phyloP scores from a whole-genome alignment of 2,888 invertebrate genomes.

The Gnatocerus cornutus region DNA sequence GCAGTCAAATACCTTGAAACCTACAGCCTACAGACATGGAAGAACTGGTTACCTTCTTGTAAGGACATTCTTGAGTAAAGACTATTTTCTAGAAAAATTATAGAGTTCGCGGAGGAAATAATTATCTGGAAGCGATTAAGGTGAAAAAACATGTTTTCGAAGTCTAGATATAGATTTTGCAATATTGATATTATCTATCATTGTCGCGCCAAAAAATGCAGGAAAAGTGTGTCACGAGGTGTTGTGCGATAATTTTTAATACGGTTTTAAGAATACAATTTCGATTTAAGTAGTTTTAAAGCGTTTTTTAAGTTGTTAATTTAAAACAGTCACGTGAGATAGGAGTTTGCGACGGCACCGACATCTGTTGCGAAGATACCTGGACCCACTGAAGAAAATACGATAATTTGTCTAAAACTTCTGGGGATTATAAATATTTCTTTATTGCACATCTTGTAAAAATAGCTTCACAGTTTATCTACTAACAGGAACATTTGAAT shows the following conservation, averaged over 20 bases:
- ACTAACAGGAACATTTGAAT: background rate
- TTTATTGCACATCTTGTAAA: background rate
- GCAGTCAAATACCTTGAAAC: constrained; percentile 19
- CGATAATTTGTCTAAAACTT: no score
- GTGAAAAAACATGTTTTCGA: no score
- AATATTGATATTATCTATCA: no score
- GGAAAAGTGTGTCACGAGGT: no score
- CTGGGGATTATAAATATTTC: background rate
- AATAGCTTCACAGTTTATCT: background rate
- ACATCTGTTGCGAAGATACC: background rate
- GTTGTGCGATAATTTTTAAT: no score
- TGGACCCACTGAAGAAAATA: no score
- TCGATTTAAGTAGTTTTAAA: no score
- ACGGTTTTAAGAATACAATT: no score
- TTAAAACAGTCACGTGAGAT: background rate
- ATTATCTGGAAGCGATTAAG: background rate
- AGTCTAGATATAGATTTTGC: no score
- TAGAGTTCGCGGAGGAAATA: no score
- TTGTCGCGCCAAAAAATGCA: no score
- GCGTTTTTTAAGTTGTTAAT: no score
- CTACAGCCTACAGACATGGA: constrained; percentile 24
- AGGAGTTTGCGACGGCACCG: background rate
- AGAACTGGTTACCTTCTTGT: constrained; percentile 22
- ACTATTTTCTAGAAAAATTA: background rate
- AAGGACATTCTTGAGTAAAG: constrained; percentile 1